Base-by-base conservation (phyloP, 1,140 invertebrate species). In the Ceratosolen fusciceps region DNA sequence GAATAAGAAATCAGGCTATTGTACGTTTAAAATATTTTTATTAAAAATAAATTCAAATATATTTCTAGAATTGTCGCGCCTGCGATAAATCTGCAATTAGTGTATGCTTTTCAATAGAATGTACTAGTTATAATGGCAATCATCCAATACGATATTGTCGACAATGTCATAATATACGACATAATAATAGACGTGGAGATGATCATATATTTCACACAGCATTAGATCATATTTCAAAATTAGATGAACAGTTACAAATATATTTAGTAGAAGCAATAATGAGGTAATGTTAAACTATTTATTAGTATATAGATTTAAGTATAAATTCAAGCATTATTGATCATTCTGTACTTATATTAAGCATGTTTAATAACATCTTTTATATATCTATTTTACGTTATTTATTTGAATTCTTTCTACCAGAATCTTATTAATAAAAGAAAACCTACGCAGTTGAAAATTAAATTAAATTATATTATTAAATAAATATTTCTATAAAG, bases 221-320 rank as follows among this genome's bases (percentile, higher is more conserved):
- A 75, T 91, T 99, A 80, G 94, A 95, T 34, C 94, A 94, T 65
- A 95, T 97, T 62, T 98, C 97, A 93, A 93, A 95, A 84, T 94
- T 97, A 94, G 95, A 96, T 88, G 91, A 93, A 31, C 97, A 98
- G 89, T 95, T 96, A 91, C 96, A 97, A 88, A 95, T 95, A 84
- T 98, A 98, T 87, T 94, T 99, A 85, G 95, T 99, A 60, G 98
- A 99, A 90, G 96, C 97, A n/a, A 96, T 99, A 83, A 95, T 99
- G 70, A 98, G 96, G 95, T 96, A 89, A 88, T 71, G 5, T 34
- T 47, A 26, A 37, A 68, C n/a, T 39, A 39, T 43, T 60, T 60
- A 60, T 43, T 7, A 58, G 24, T 54, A 3, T 54, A n/a, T 54
- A 31, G 5, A 43, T 43, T 43, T n/a, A n/a, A n/a, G n/a, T n/a